Evolutionary conservation across 2,888 invertebrate species (phyloP), one percentile per base, ranked within the genome.

Genomic region (Strigamia maritima): DNA sequence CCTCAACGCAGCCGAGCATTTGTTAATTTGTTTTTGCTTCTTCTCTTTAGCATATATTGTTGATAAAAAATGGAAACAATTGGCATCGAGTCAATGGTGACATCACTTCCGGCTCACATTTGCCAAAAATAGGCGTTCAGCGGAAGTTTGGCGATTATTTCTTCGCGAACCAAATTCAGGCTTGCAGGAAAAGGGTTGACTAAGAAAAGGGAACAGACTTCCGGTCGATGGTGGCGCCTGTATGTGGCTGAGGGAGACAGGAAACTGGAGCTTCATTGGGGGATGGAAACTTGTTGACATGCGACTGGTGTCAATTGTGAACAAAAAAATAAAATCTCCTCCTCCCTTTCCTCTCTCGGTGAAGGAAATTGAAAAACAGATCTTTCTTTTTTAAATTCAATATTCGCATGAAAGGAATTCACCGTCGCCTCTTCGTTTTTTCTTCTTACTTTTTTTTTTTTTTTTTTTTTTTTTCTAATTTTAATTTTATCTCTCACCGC

Each of bases 1-100:
- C 60, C 19, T n/a, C 10, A 19, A 19, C 24, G 60, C 24, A 60
- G n/a, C 24, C 16, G n/a, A 60, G 22, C 60, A 60, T 60, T 19
- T 16, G 60, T 60, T 60, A 60, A 60, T 60, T 60, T 60, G 60
- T 60, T 60, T 60, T 60, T 60, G 60, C 60, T 60, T 19, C 60
- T 60, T 16, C 44, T 12, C 44, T 44, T 44, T 60, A 60, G 60
- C 60, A 60, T 60, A 60, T 60, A 60, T 60, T 60, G 22, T 60
- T 60, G 60, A 60, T 19, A 60, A 60, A 60, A 60, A 60, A 60
- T 60, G 60, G 60, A 60, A 60, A 60, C 60, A 60, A 60, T 60
- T 60, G 60, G 60, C 60, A 60, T 8, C 60, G 60, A 60, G 60
- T 60, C 60, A 60, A 60, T 2, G 10, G 22, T 60, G 60, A 60